Evolutionary conservation across 92 coral and sea anemone genomes (phyloP), one percentile per base, ranked within the genome.

Genomic region (Epizoanthus illoricatus): DNA sequence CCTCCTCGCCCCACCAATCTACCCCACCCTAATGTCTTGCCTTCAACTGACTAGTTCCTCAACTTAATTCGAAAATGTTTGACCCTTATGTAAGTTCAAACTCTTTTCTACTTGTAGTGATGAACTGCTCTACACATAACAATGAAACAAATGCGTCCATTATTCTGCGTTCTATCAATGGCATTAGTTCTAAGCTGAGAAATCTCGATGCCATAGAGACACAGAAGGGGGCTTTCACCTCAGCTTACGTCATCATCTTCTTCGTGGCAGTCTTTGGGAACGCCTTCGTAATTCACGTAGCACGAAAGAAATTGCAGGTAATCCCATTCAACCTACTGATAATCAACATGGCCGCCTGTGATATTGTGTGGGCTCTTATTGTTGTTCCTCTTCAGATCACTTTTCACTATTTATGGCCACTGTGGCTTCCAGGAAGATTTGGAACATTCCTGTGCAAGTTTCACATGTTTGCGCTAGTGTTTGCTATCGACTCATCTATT

Each of bases 361-460:
- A 71, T 17, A 71, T 71, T 13, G 36, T 71, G 23, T 71, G 20
- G 9, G 75, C 75, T 43, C 21, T 43, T 4, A 42, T 23, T 15
- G 58, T 71, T 4, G 75, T 42, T 7, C 24, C 75, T 10, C 57
- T 42, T 17, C 11, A 41, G 3, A 10, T 42, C 9, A 40, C 19
- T 3, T 15, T 2, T 17, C 58, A 41, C 19, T 43, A 13, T 71
- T 7, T 13, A 42, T 52, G 75, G 49, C 21, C 12, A 12, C 5
- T n/a, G 24, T 71, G 75, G 75, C 49, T 71, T 71, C 75, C 73
- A 24, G 73, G 73, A 9, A 17, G 17, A 68, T 68, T 68, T 28
- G 73, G 73, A 28, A 39, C 42, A 39, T 68, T 68, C 18, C 7
- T 68, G 73, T 68, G 73, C 47, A 68, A 68, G 41, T 68, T 68